A percentile compares a stretch with the other conserved stretches of the same genome.
These are phyloP conservation scores for Trypoxylon attenuatum DNA, from an alignment of 2,888 invertebrate genomes.

Conservation along the genomic window DNA sequence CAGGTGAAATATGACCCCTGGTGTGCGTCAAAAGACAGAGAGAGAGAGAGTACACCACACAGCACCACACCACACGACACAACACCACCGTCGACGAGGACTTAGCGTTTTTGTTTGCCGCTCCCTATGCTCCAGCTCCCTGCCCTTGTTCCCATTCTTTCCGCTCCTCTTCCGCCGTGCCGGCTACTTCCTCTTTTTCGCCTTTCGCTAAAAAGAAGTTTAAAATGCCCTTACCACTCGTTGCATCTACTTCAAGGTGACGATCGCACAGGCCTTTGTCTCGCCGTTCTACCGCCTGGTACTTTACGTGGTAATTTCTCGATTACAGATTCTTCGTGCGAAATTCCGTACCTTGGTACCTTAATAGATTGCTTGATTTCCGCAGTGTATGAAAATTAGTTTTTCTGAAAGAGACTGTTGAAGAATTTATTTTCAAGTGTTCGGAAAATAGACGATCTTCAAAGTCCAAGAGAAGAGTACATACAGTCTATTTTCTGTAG, in stretches of 20 bases:
- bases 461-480: too few relatives aligned
- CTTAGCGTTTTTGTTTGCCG: constrained; percentile 26
- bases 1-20: constrained; percentile 52
- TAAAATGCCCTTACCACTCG: constrained; percentile 15
- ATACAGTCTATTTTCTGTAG: neutral
- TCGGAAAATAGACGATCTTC: too few relatives aligned
- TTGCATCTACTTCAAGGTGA: constrained; percentile 5
- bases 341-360: too few relatives aligned
- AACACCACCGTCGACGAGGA: constrained; percentile 22
- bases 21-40: constrained; percentile 16
- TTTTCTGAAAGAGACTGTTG: too few relatives aligned
- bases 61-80: too few relatives aligned
- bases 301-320: neutral
- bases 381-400: too few relatives aligned
- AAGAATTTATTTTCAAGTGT: too few relatives aligned
- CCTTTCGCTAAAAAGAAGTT: neutral
- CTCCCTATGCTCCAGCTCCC: constrained; percentile 4
- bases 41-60: neutral
- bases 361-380: too few relatives aligned
- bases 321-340: too few relatives aligned
- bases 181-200: constrained; percentile 1
- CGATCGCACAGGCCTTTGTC: neutral
- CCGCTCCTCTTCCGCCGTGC: neutral
- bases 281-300: too few relatives aligned
- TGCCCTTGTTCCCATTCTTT: neutral